Percentiles rank a stretch among this genome's conserved stretches.
Evolutionary conservation across 2,888 invertebrate species (phyloP).

Genomic region (Sesia apiformis): DNA sequence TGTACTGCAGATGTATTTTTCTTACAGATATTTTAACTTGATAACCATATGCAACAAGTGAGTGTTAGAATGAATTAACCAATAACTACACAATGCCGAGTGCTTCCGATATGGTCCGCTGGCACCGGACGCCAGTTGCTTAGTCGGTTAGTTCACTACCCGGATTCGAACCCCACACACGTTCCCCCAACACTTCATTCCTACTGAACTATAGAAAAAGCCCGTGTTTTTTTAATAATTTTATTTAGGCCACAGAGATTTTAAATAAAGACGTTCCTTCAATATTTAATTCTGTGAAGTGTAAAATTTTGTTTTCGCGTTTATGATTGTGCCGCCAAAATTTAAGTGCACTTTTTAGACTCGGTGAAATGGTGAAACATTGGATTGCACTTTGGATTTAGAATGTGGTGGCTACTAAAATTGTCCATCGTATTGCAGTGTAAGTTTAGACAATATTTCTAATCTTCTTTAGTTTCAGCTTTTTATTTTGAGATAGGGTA

Average conservation of each 20-base stretch:
- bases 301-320: neutral
- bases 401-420: slow-evolving; percentile 49
- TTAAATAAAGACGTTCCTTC: neutral
- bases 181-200: slow-evolving; percentile 9
- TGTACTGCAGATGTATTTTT: neutral
- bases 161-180: slow-evolving; percentile 68
- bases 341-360: neutral
- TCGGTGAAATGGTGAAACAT: neutral
- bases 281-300: neutral
- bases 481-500: too few relatives aligned
- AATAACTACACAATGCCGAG: slow-evolving; percentile 49
- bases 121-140: slow-evolving; percentile 57
- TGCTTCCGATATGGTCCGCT: slow-evolving; percentile 62
- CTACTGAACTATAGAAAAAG: neutral
- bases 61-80: slow-evolving; percentile 47
- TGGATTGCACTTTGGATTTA: slow-evolving; percentile 3
- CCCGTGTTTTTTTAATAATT: neutral
- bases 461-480: too few relatives aligned
- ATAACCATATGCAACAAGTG: slow-evolving; percentile 1
- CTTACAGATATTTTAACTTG: neutral
- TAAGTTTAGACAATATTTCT: slow-evolving; percentile 21
- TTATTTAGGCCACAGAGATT: neutral
- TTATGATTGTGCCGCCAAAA: neutral
- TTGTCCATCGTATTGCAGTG: slow-evolving; percentile 48
- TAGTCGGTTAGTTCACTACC: slow-evolving; percentile 55